Base-by-base conservation (phyloP, 2,113 vertebrate genomes). In the Oriolus oriolus region DNA sequence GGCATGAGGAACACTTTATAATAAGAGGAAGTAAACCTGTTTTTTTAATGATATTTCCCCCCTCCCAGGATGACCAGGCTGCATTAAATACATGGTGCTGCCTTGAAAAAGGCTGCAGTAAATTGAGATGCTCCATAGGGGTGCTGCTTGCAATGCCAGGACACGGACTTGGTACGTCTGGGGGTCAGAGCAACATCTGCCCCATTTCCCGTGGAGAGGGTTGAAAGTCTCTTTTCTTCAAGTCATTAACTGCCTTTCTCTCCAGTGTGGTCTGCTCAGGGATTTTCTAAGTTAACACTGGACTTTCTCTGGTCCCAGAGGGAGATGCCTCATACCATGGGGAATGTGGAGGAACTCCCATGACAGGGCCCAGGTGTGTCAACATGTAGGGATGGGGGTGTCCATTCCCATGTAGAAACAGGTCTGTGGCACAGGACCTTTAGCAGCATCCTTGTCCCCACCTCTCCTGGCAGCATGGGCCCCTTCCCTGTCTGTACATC, bases 401-500 rank as follows among this genome's bases (percentile, higher is more conserved):
- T 59, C 26, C 71, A 9, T 20, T n/a, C 6, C 41, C 30, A 4
- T 0, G 8, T 0, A 24, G 23, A 41, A 71, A 26, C 19, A 54
- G 35, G 31, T 31, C 42, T 35, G 66, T 47, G 73, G 84, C 81
- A 76, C n/a, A n/a, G 52, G 9, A 22, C 9, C 39, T 50, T 31
- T 0, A 41, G 61, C 76, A 80, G 54, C 41, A 53, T 5, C 39
- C 35, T 50, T 35, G 44, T 63, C 37, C 82, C 16, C 66, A 16
- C 18, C 57, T 54, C 54, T 52, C 60, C 87, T 35, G 63, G 60
- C 50, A 73, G 68, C 63, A n/a, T 7, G 6, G 56, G 27, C 12
- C 28, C 93, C 45, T 22, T 57, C 60, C 61, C 23, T 13, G n/a
- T 17, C 3, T 1, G 7, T 4, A 1, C 0, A 5, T 44, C 31